Evolutionary conservation across 2,888 invertebrate genomes (phyloP), one percentile per base, ranked within the genome.

Genomic region (Drosophila pullipes): DNA sequence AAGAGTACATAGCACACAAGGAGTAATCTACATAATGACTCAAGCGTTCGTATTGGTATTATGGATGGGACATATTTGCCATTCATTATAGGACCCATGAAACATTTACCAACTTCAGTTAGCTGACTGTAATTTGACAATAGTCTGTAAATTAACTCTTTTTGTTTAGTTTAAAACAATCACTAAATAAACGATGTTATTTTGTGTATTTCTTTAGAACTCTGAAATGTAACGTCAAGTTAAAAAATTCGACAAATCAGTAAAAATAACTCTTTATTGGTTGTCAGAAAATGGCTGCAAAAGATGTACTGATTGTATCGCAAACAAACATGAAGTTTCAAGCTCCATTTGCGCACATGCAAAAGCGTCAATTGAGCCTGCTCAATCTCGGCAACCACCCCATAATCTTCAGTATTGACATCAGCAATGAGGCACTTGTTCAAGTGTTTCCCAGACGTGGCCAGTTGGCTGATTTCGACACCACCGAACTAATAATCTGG

Each of bases 1-100:
- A 72, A 65, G 59, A 71, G 22, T 59, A 73, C 65, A 62, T 58
- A 65, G 53, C 52, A n/a, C 33, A 50, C 33, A 25, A 35, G 57
- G 65, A 60, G 57, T 66, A 67, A 79, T 74, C 74, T 79, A 59
- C 79, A 71, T 82, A 82, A 76, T 62, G 84, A 69, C 72, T 58
- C 4, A n/a, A 47, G 33, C 30, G 9, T 22, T 54, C 11, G 18
- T 33, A 44, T 59, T 25, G 53, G 49, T 9, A 30, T 49, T 35
- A 31, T 37, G 33, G 33, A 41, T 44, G 33, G 16, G 28, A 33
- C 28, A 47, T 28, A 44, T 35, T 33, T 25, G 25, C 31, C 30
- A 41, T 39, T 31, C 30, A 49, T 28, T 7, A 33, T 33, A 11
- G 11, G 37, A 10, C 30, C 11, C 9, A 28, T 60, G n/a, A 16